phyloP scores from a whole-genome alignment of 2,888 invertebrate species.

The Hyalella azteca region DNA sequence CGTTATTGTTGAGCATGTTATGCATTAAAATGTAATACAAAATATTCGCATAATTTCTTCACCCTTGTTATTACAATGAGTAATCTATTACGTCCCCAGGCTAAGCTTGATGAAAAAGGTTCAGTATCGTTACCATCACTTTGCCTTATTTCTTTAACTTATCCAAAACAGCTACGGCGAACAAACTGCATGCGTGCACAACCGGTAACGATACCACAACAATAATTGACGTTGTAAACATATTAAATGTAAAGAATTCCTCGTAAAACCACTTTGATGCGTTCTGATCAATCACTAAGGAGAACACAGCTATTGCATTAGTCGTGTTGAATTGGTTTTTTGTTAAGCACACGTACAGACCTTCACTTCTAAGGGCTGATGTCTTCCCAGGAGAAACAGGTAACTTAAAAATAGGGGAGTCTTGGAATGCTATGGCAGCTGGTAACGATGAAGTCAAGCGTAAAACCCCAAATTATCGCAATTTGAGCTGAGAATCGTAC shows the following conservation, averaged over 20 bases:
- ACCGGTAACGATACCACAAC: neutral
- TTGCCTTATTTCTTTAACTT: neutral
- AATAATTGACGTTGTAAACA: neutral
- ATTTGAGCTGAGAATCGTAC: neutral
- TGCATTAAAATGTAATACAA: neutral
- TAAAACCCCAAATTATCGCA: neutral
- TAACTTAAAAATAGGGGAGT: neutral
- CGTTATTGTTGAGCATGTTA: neutral
- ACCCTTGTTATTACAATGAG: neutral
- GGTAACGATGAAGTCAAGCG: neutral
- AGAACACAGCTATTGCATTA: neutral
- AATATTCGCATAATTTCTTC: neutral
- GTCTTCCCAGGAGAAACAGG: neutral
- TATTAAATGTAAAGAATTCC: neutral
- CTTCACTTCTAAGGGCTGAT: neutral
- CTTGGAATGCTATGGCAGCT: neutral
- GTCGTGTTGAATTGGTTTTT: neutral
- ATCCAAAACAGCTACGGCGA: neutral
- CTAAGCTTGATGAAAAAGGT: neutral
- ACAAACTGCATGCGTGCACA: neutral
- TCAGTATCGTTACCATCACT: neutral
- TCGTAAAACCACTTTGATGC: neutral
- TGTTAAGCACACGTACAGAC: neutral
- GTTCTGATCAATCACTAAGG: neutral
- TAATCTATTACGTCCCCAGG: neutral